phyloP scores from a whole-genome alignment of 2,113 vertebrate species.

The Panthera uncia region DNA sequence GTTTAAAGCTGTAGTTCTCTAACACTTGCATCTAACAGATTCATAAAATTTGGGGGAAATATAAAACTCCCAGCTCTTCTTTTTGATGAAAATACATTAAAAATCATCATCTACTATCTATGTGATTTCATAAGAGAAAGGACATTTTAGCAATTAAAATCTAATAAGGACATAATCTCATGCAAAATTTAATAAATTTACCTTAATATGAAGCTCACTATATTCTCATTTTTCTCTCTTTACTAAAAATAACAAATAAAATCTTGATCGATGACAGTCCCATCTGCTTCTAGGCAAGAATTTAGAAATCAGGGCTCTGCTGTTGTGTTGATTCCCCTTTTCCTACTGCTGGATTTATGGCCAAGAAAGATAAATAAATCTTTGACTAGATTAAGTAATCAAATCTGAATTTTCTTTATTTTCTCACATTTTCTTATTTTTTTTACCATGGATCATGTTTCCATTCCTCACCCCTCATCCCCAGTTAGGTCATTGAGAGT shows the following conservation, averaged over 20 bases:
- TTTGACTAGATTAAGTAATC: not conserved
- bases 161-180: not conserved
- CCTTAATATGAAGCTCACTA: not conserved
- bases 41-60: not conserved
- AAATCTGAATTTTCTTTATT: not conserved
- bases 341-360: not conserved
- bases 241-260: not conserved
- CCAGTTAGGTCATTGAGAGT: not conserved
- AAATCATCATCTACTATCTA: not conserved
- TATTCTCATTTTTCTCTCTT: not conserved
- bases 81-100: not conserved
- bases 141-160: not conserved
- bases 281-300: not conserved
- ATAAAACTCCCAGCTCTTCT: not conserved
- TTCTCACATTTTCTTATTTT: not conserved
- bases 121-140: not conserved
- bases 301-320: not conserved
- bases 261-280: not conserved
- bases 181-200: not conserved
- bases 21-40: not conserved
- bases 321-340: not conserved
- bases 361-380: not conserved
- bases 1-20: not conserved
- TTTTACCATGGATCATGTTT: not conserved
- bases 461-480: not conserved